A percentile compares a stretch with the other conserved stretches of the same genome.
These are phyloP conservation scores for Bradypodion ventrale DNA, from an alignment of 2,797 vertebrate genomes.

Conservation along the genomic window DNA sequence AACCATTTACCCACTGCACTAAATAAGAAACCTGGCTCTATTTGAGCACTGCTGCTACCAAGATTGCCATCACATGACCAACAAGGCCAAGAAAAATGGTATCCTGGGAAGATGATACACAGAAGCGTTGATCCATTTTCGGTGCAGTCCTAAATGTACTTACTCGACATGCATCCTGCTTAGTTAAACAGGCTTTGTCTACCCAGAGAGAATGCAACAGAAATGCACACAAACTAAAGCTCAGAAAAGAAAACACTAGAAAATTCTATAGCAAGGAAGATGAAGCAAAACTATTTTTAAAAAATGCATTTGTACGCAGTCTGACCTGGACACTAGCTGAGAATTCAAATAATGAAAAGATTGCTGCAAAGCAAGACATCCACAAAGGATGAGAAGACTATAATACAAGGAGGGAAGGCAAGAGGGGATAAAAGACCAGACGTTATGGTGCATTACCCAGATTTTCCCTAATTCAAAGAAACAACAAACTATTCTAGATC, in stretches of 20 bases:
- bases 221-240: neutral
- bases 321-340: neutral
- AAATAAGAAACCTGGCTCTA: neutral
- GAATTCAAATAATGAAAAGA: neutral
- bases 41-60: neutral
- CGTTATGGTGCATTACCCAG: neutral
- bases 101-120: neutral
- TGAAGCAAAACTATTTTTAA: neutral
- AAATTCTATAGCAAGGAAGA: neutral
- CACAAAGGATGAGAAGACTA: neutral
- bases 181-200: neutral
- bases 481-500: conserved; percentile 17
- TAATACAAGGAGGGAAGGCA: neutral
- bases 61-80: neutral
- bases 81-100: neutral
- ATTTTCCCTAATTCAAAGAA: conserved; percentile 10
- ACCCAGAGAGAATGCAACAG: neutral
- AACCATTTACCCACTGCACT: too few species aligned
- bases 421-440: neutral
- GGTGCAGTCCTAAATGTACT: neutral
- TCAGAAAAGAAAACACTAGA: neutral
- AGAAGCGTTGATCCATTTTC: neutral
- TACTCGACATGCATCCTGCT: neutral
- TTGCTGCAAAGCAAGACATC: neutral
- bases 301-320: neutral